Evolutionary conservation across 53 echinoderm and acorn worm species (phyloP).

Genomic region (Temnopleurus reevesii): DNA sequence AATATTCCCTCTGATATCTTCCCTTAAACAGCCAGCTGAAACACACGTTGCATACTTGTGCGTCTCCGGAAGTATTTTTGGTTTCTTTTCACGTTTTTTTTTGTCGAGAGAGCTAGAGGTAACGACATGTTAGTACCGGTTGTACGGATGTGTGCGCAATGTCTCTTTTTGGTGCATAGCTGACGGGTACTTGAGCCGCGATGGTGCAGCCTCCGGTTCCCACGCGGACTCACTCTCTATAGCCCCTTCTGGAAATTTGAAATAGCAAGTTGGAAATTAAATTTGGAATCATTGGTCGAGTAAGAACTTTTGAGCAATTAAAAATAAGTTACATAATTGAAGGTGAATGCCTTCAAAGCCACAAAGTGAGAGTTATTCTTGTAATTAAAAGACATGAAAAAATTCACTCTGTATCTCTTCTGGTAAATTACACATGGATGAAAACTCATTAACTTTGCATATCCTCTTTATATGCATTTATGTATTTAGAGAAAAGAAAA

Average conservation of each 20-base stretch:
- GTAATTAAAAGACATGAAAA: no score
- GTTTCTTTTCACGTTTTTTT: background rate
- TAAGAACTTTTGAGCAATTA: no score
- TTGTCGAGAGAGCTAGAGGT: background rate
- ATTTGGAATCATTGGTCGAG: background rate
- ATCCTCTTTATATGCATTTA: no score
- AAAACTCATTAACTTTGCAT: no score
- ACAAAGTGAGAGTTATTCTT: no score
- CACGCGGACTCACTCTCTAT: conserved; percentile 45
- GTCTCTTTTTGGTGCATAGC: conserved; percentile 56
- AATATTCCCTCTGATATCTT: background rate
- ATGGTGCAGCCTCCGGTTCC: conserved; percentile 7
- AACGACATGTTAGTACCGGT: conserved; percentile 43
- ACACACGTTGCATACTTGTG: background rate
- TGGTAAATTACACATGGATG: no score
- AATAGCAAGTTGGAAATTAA: background rate
- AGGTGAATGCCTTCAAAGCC: no score
- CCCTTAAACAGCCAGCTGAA: background rate
- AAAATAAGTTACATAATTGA: no score
- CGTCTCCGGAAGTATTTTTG: background rate
- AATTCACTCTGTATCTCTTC: no score
- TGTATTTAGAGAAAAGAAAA: no score
- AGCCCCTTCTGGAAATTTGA: conserved; percentile 24
- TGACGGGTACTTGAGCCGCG: conserved; percentile 50
- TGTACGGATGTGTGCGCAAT: conserved; percentile 55